Base-by-base conservation (phyloP, 2,113 vertebrate genomes). In the Paracanthobrama guichenoti region DNA sequence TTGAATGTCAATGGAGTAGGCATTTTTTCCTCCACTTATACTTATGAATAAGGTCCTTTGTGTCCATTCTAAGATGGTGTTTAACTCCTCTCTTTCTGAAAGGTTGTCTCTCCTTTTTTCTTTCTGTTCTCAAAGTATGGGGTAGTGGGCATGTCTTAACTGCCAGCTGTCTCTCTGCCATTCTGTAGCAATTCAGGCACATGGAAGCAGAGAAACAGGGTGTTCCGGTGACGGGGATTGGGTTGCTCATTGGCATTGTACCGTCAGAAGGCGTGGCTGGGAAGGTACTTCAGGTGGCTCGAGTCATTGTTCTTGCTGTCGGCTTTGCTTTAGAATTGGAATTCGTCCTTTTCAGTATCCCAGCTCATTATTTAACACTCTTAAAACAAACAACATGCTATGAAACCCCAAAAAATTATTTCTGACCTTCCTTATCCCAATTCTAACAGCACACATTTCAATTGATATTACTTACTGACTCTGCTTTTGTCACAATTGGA, bases 161-260 rank as follows among this genome's bases (percentile, higher is more conserved):
- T 48, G 69, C 86, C 74, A 16, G 88, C 76, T 89, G 75, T 90
- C 50, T 91, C 84, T 90, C 86, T 89, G 48, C 85, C 46, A 20
- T 81, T 86, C 46, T 84, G 82, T 85, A 95, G 94, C 92, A 85
- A 79, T 92, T 93, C 82, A 95, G 94, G 82, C 94, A 94, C 91
- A 86, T 92, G 91, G 94, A 94, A 67, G 74, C 72, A 81, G 94
- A 94, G 84, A 93, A 93, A 66, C 91, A 92, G 44, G 94, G 94
- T 14, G 88, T 94, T 24, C 92, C 93, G 3, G 94, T 94, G 88
- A 94, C 93, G 22, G 94, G 93, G 87, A 93, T 94, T 90, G 94
- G 92, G 84, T 71, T 91, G 86, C 92, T 94, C 74, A 92, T 94
- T 84, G 94, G 94, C 84, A 91, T 94, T 85, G 89, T 94, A 5